Conservation (phyloP, 2,888 invertebrate genomes). For the Tholera decimalis region DNA sequence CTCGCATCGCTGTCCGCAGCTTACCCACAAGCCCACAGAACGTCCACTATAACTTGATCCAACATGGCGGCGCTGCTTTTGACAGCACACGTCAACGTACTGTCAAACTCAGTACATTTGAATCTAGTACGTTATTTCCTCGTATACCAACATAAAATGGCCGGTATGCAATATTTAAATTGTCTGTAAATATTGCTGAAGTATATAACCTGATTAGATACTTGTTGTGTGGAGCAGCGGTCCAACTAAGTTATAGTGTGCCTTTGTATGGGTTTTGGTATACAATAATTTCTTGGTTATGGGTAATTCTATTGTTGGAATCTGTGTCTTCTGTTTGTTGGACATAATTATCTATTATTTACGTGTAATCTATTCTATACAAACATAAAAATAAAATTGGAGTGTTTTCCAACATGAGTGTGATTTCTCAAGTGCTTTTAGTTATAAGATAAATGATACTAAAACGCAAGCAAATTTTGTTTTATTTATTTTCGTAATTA, state of each 20-base stretch:
- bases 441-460: too few relatives aligned
- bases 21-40: constrained; percentile 57
- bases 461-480: too few relatives aligned
- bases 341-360: constrained; percentile 3
- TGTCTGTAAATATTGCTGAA: constrained; percentile 64
- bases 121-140: constrained; percentile 19
- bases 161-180: constrained; percentile 62
- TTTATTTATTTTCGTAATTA: too few relatives aligned
- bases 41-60: constrained; percentile 33
- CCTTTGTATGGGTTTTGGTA: constrained; percentile 49
- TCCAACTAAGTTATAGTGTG: constrained; percentile 43
- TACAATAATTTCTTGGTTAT: constrained; percentile 47
- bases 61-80: constrained; percentile 24
- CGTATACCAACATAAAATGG: constrained; percentile 32
- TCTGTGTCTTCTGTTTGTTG: constrained; percentile 28
- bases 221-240: constrained; percentile 53
- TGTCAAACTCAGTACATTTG: constrained; percentile 37
- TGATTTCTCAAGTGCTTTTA: too few relatives aligned
- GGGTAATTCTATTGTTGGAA: constrained; percentile 31
- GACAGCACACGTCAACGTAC: constrained; percentile 29
- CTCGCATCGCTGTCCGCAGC: constrained; percentile 71
- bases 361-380: not conserved
- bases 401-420: too few relatives aligned
- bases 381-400: too few relatives aligned
- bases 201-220: constrained; percentile 64